A percentile compares a stretch with the other conserved stretches of the same genome.
phyloP scores from a whole-genome alignment of 2,113 vertebrate genomes.

The Dasyurus viverrinus region DNA sequence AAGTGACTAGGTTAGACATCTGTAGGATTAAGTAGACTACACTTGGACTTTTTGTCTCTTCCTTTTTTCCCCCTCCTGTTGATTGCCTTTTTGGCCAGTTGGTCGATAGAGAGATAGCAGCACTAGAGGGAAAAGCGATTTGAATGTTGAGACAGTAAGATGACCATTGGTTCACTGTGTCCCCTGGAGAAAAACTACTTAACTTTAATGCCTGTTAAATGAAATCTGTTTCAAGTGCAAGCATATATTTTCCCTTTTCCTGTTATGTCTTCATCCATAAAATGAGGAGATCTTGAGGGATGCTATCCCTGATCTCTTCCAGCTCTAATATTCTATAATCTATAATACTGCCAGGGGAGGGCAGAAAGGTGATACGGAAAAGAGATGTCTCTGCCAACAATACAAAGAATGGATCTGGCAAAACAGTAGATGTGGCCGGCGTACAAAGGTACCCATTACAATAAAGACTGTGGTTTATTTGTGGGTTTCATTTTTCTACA shows the following conservation, averaged over 20 bases:
- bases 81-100: neutral
- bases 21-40: neutral
- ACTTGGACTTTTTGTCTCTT: neutral
- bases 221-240: too few species aligned
- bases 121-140: neutral
- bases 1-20: neutral
- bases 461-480: neutral
- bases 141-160: neutral
- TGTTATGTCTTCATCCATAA: neutral
- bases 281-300: neutral
- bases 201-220: neutral
- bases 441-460: neutral
- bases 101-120: neutral
- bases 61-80: neutral
- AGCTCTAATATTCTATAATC: neutral
- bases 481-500: neutral
- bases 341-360: neutral
- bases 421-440: neutral
- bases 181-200: neutral
- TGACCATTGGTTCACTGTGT: too few species aligned
- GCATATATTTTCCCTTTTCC: too few species aligned
- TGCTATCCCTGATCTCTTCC: neutral
- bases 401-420: neutral
- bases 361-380: neutral
- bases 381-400: neutral